Base-by-base conservation (phyloP, 2,888 invertebrate species). In the Cheilosia grossa region DNA sequence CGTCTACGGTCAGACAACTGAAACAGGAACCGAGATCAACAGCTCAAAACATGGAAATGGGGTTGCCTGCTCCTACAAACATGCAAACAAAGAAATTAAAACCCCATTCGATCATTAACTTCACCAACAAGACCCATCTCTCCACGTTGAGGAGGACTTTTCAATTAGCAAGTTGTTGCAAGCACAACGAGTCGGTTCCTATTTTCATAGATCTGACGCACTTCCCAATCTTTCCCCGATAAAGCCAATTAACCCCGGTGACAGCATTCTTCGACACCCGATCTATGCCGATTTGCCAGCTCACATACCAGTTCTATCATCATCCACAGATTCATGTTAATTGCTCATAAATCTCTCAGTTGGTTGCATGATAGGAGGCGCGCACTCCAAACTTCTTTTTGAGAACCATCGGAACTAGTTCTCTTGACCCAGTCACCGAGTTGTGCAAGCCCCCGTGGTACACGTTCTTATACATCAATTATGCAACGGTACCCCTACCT, bases 391-490 rank as follows among this genome's bases (percentile, higher is more conserved):
- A 13, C 6, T 33, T 47, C 37, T 47, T 67, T 67, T 42, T 10
- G 24, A 49, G 53, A 73, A 59, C 67, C 73, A 47, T 64, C 53
- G 49, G 53, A 85, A 85, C 85, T 85, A 75, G 85, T 85, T 81
- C 59, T 66, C 67, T 70, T 85, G 85, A 80, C 85, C 85, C 56
- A 85, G 85, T 85, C 80, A 67, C 85, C 75, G 81, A 72, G 80
- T 85, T 85, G 75, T 79, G 44, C 15, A 40, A 21, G 61, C 53
- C 64, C 58, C 63, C 37, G 42, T 24, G 54, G 70, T 80, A 47
- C 69, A 64, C 70, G 70, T 64, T 70, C 13, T 4, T 37, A 37
- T 72, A 42, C 70, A 61, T 75, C 75, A 81, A 85, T 80, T 85
- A 85, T 73, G 75, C 81, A 85, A 85, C 85, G 81, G 85, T 81